phyloP scores from a whole-genome alignment of 2,113 vertebrate species.

The Trematomus loennbergii region DNA sequence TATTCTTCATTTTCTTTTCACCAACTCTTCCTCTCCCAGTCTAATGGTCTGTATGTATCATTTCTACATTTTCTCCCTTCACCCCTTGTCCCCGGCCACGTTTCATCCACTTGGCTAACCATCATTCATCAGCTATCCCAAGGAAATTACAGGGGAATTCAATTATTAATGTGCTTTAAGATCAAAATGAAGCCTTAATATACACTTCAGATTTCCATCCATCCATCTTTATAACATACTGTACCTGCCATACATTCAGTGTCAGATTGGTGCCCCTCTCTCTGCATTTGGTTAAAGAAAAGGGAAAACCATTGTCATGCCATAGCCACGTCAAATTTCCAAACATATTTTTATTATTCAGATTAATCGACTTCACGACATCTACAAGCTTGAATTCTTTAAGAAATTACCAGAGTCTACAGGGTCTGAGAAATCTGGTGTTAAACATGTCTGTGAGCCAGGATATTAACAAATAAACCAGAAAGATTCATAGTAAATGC shows the following conservation, averaged over 20 bases:
- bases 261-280: slow-evolving; percentile 1
- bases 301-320: not conserved
- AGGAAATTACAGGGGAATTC: slow-evolving; percentile 37
- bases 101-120: slow-evolving; percentile 21
- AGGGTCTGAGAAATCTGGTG: not conserved
- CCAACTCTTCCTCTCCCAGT: slow-evolving; percentile 9
- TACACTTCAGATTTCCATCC: slow-evolving; percentile 4
- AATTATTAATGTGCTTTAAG: slow-evolving; percentile 40
- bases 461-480: not conserved
- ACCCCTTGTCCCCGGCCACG: not conserved
- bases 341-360: not conserved
- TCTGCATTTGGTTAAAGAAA: slow-evolving; percentile 27
- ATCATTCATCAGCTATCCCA: slow-evolving; percentile 25
- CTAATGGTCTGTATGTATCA: slow-evolving; percentile 35
- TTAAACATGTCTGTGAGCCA: not conserved
- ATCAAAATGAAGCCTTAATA: slow-evolving; percentile 39
- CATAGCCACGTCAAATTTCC: not conserved
- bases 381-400: not conserved
- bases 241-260: slow-evolving; percentile 14
- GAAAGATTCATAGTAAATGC: not conserved
- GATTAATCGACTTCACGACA: not conserved
- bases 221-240: slow-evolving; percentile 12
- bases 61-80: not conserved
- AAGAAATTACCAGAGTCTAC: not conserved
- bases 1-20: slow-evolving; percentile 1